Conservation (phyloP, 2,113 vertebrate species). For the Pelvicachromis taeniatus region DNA sequence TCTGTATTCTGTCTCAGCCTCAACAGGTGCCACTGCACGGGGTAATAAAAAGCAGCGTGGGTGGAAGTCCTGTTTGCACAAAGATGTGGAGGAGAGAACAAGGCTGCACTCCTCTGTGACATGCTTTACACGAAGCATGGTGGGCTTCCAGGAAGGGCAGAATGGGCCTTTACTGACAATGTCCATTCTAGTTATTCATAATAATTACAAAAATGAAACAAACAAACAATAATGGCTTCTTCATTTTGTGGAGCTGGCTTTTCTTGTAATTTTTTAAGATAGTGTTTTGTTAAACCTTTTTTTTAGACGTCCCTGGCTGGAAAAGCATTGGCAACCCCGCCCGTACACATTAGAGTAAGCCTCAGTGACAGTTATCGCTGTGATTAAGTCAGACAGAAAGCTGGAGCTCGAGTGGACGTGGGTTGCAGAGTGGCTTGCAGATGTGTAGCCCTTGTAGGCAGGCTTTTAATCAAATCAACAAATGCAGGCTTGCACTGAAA, state of each 20-base stretch:
- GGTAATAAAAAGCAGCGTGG: conserved; percentile 60
- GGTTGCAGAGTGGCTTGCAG: neutral
- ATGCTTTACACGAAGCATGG: conserved; percentile 19
- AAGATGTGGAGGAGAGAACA: neutral
- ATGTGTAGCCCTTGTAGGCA: neutral
- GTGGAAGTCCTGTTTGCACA: conserved; percentile 5
- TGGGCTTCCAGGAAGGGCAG: conserved; percentile 5
- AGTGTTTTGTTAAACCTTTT: neutral
- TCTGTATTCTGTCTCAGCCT: conserved; percentile 22
- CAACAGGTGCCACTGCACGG: conserved; percentile 64
- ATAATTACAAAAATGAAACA: neutral
- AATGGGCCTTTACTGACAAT: neutral
- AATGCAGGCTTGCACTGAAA: neutral
- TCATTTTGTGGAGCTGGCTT: neutral
- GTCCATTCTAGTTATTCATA: neutral
- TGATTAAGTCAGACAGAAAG: neutral
- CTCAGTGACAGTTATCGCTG: neutral
- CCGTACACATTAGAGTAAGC: neutral
- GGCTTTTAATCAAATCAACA: neutral
- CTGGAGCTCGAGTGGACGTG: neutral
- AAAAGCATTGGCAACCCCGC: neutral
- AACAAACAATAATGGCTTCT: neutral
- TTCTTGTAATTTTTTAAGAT: neutral
- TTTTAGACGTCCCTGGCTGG: neutral
- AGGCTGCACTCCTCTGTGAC: conserved; percentile 11